A percentile compares a stretch with the other conserved stretches of the same genome.
phyloP scores from a whole-genome alignment of 2,888 invertebrate species.

The Dicycla oo region DNA sequence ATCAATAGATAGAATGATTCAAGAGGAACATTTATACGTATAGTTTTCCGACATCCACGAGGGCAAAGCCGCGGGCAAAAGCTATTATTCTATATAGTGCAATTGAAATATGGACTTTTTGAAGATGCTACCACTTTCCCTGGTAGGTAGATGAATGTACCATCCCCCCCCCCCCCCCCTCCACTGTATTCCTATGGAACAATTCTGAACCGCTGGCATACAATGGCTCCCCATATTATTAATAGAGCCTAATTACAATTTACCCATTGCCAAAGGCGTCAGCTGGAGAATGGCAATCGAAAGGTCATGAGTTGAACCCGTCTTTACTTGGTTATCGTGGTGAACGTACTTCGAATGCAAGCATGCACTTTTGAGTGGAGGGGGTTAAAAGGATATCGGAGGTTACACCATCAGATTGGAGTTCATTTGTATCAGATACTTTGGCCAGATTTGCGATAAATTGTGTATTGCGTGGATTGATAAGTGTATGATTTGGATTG shows the following conservation, averaged over 20 bases:
- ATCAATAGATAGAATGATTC: no score
- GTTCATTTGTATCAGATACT: neutral
- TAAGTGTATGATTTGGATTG: neutral
- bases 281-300: constrained; percentile 45
- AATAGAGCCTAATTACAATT: constrained; percentile 16
- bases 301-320: constrained; percentile 52
- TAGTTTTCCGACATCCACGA: no score
- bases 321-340: constrained; percentile 29
- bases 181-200: neutral
- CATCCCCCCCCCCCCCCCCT: no score
- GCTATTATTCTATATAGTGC: no score
- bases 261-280: constrained; percentile 41
- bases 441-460: neutral
- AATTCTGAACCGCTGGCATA: neutral
- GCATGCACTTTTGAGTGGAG: constrained; percentile 18
- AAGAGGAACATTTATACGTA: no score
- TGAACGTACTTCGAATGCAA: constrained; percentile 26
- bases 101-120: no score
- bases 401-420: neutral
- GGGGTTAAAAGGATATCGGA: constrained; percentile 8
- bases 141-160: neutral
- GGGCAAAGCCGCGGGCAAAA: no score
- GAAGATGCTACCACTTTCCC: neutral
- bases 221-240: constrained; percentile 6
- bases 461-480: neutral